Evolutionary conservation across 2,888 invertebrate genomes (phyloP).

Genomic region (Halictus ligatus): DNA sequence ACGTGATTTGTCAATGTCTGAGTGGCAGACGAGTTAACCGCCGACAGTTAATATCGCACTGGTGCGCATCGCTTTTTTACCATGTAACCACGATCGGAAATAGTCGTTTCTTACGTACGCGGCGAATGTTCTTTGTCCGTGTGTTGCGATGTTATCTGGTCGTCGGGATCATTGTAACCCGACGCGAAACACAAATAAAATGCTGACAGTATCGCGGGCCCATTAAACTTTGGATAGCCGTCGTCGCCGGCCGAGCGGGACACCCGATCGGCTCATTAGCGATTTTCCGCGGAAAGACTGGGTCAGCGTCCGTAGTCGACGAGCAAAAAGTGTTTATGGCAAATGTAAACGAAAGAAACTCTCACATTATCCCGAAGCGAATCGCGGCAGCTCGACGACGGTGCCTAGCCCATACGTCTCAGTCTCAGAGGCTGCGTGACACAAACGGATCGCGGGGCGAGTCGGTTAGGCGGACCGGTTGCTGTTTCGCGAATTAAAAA

Average conservation of each 20-base stretch:
- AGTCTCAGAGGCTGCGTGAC: background rate
- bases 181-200: background rate
- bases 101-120: background rate
- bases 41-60: background rate
- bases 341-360: slow-evolving; percentile 4
- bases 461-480: slow-evolving; percentile 18
- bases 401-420: background rate
- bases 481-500: slow-evolving; percentile 15
- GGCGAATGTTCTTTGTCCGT: background rate
- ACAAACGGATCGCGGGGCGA: slow-evolving; percentile 3
- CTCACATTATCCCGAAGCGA: slow-evolving; percentile 3
- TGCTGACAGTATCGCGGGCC: background rate
- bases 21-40: background rate
- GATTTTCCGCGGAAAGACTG: slow-evolving; percentile 15
- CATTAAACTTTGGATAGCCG: background rate
- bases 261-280: slow-evolving; percentile 1
- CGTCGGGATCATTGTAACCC: background rate
- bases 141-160: background rate
- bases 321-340: slow-evolving; percentile 3
- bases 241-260: background rate
- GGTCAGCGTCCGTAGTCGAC: background rate
- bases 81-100: background rate
- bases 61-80: background rate
- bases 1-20: background rate
- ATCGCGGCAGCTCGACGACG: background rate